Base-by-base conservation (phyloP, 2,888 invertebrate species). In the Acleris sparsana region DNA sequence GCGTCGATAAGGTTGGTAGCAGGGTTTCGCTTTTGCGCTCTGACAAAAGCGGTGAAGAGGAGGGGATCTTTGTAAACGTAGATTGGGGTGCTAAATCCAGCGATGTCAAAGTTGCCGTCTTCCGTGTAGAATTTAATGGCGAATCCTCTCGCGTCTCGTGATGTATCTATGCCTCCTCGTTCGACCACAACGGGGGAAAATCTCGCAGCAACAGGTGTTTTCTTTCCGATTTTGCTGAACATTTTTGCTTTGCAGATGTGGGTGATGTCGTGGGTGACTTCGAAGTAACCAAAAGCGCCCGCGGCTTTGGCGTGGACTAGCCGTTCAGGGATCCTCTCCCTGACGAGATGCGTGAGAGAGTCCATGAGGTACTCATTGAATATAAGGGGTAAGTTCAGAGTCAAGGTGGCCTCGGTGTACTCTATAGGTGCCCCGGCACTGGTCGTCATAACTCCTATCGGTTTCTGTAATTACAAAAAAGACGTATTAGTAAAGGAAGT, bases 221-320 rank as follows among this genome's bases (percentile, higher is more conserved):
- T 94, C 82, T 97, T 96, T 18, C 97, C 97, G 43, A 97, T 88
- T 53, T 87, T 80, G 16, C 94, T 94, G 80, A 97, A 97, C 0
- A 97, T 81, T 73, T 94, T 94, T 0, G 97, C 97, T 71, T 95
- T 96, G 70, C 93, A 93, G 77, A 96, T 96, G 75, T 95, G 94
- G 4, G 94, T 93, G 68, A 97, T 95, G 79, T 97, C 97, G 74
- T 97, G 95, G 0, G 97, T 97, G 5, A 97, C 95, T 86, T 97
- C 96, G 74, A 97, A 97, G 76, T 96, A 96, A 0, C 96, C 97
- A 80, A 96, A 97, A 3, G 96, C 97, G n/a, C 96, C 97, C 48
- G 96, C 97, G 69, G 97, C 98, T 86, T 98, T 98, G 0, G 98
- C 98, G 83, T 98, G 98, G 1, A 97, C 97, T 0, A 98, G 96